Evolutionary conservation across 2,888 invertebrate species (phyloP).

Genomic region (Coleophora deauratella): DNA sequence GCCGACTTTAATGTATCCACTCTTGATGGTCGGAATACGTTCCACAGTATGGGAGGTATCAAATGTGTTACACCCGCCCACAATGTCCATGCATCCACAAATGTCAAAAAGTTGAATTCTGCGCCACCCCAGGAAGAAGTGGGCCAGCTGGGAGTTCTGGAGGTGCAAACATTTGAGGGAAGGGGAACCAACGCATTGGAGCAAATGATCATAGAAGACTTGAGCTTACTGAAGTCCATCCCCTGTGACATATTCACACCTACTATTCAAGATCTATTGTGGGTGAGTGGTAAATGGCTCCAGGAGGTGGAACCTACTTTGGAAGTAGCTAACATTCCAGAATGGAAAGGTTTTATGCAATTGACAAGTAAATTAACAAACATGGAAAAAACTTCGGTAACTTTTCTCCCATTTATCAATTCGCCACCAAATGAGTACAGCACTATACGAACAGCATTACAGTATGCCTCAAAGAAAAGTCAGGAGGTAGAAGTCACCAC

Average conservation of each 20-base stretch:
- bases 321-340: not conserved
- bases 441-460: not conserved
- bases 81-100: too few relatives aligned
- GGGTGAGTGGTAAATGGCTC: not conserved
- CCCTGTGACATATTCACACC: slow-evolving; percentile 7
- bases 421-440: not conserved
- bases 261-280: slow-evolving; percentile 10
- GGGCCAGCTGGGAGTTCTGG: not conserved
- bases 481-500: too few relatives aligned
- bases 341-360: not conserved
- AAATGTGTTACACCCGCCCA: slow-evolving; percentile 1
- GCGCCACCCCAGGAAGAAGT: not conserved
- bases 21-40: slow-evolving; percentile 9
- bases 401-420: not conserved
- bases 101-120: not conserved
- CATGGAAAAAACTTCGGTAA: not conserved
- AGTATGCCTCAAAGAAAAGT: not conserved
- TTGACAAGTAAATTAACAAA: not conserved
- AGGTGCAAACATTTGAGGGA: not conserved
- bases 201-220: not conserved
- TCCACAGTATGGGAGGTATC: slow-evolving; percentile 13
- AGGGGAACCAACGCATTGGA: not conserved
- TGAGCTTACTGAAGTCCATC: not conserved
- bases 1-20: slow-evolving; percentile 2
- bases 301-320: too few relatives aligned